Evolutionary conservation across 2,797 vertebrate species (phyloP).

Genomic region (Anguilla pacifica): DNA sequence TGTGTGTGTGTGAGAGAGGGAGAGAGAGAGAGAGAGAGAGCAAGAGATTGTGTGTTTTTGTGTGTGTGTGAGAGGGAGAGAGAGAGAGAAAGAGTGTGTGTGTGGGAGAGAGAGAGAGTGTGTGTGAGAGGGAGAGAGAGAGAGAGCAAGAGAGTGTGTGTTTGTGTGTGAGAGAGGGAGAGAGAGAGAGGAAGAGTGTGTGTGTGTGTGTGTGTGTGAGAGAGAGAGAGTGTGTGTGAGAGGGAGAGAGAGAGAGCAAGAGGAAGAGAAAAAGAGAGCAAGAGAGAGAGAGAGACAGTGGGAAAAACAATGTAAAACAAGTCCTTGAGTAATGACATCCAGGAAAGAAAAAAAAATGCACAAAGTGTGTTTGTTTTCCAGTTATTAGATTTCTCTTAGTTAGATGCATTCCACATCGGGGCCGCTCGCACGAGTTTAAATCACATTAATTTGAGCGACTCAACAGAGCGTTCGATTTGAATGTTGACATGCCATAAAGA

Average conservation of each 20-base stretch:
- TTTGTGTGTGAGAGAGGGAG: too few species aligned
- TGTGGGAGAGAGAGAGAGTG: too few species aligned
- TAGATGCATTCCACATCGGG: conserved; percentile 39
- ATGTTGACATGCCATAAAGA: conserved; percentile 20
- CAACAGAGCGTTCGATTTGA: conserved; percentile 15
- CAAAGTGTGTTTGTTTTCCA: conserved; percentile 34
- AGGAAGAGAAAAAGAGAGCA: background rate
- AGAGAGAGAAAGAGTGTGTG: too few species aligned
- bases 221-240: too few species aligned
- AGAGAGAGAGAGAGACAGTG: background rate
- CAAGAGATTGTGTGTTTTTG: too few species aligned
- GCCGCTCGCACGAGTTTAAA: conserved; percentile 30
- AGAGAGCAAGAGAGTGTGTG: too few species aligned
- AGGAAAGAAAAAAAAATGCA: background rate
- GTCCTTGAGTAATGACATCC: conserved; percentile 21
- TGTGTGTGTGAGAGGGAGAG: too few species aligned
- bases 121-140: too few species aligned
- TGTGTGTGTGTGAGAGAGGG: background rate
- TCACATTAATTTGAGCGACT: conserved; percentile 26
- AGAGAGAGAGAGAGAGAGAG: too few species aligned
- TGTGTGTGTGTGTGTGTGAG: background rate
- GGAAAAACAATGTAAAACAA: conserved; percentile 11
- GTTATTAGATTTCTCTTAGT: conserved; percentile 34
- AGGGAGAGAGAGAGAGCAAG: too few species aligned
- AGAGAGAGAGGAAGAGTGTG: too few species aligned